These are phyloP conservation scores for Eulemur coronatus DNA, from an alignment of 2,797 vertebrate genomes.

Conservation along the genomic window DNA sequence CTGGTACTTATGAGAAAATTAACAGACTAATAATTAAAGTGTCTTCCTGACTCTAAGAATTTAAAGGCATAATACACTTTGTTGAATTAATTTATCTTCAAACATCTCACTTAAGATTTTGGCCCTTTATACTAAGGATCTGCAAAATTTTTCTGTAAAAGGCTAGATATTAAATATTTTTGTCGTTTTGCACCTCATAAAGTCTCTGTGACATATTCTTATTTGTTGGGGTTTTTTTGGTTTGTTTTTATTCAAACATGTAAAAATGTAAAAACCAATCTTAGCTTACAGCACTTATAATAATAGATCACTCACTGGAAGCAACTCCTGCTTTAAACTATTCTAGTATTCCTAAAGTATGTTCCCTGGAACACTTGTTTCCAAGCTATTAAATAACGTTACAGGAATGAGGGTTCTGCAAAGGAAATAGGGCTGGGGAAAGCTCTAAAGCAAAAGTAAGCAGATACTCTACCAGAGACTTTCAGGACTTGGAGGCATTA, in stretches of 20 bases:
- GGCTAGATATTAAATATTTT: neutral
- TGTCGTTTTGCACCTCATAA: neutral
- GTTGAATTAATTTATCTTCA: slow-evolving; percentile 14
- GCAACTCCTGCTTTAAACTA: neutral
- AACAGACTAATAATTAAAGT: neutral
- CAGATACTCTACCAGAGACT: neutral
- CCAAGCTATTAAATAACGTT: neutral
- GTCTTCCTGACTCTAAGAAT: neutral
- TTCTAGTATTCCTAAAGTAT: neutral
- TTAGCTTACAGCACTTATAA: neutral
- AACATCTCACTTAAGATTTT: slow-evolving; percentile 4
- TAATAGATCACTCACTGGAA: neutral
- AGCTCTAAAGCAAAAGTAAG: neutral
- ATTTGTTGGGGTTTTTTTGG: neutral
- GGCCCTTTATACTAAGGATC: neutral
- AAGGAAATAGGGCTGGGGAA: neutral
- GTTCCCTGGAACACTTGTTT: neutral
- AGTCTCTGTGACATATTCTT: neutral
- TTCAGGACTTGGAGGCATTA: neutral
- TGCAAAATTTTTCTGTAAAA: neutral
- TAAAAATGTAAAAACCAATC: neutral
- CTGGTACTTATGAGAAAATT: neutral
- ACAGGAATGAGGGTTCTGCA: neutral
- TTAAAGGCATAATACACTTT: neutral
- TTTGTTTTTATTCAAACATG: neutral